phyloP scores from a whole-genome alignment of 2,113 vertebrate genomes.

The Canis aureus region DNA sequence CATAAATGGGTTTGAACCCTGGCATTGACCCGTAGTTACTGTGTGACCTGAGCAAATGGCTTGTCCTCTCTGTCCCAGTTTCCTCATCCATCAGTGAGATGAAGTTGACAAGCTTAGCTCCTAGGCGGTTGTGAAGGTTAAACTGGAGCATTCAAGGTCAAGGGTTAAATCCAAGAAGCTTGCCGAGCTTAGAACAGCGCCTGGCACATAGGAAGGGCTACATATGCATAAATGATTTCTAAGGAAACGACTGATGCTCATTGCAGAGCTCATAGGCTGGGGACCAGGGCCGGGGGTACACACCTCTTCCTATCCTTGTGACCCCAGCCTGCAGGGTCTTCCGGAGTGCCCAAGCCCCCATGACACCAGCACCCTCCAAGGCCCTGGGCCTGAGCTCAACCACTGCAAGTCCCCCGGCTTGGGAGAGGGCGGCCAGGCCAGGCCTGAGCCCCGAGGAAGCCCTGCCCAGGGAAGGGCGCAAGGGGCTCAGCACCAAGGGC shows the following conservation, averaged over 20 bases:
- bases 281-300: fast-evolving
- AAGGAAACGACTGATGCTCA: background rate
- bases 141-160: background rate
- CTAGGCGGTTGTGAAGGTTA: background rate
- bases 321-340: background rate
- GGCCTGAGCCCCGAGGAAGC: background rate
- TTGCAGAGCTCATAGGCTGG: background rate
- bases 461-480: background rate
- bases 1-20: background rate
- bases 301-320: background rate
- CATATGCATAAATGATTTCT: background rate
- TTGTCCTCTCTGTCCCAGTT: background rate
- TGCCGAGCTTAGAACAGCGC: background rate
- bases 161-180: background rate
- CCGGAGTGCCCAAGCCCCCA: too few species aligned
- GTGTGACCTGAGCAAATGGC: background rate
- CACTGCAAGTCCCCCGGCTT: background rate
- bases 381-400: background rate
- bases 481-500: background rate
- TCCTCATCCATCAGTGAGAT: background rate
- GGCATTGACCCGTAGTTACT: background rate
- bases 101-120: background rate
- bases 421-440: background rate
- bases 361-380: background rate
- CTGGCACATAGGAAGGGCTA: background rate